Percentiles rank a stretch among this genome's conserved stretches.
These are phyloP conservation scores for Drosophila ambigua DNA, from an alignment of 1,140 invertebrate genomes.

Conservation along the genomic window DNA sequence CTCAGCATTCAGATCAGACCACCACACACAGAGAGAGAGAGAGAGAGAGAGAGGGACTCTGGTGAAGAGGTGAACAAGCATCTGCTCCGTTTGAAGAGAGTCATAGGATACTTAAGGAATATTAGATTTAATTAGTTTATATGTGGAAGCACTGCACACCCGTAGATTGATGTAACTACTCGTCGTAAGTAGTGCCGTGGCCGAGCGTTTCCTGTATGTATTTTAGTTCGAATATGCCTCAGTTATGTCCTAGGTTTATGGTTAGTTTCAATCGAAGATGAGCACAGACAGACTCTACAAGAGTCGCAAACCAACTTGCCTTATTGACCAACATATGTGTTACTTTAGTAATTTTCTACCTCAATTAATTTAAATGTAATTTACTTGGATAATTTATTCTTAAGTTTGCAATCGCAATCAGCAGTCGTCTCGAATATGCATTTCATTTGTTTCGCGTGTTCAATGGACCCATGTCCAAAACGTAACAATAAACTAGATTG, in stretches of 20 bases:
- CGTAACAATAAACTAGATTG: constrained; percentile 25
- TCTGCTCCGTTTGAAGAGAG: neutral
- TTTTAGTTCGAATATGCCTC: constrained; percentile 57
- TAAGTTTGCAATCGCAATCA: constrained; percentile 53
- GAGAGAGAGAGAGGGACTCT: neutral
- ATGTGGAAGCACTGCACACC: constrained; percentile 9
- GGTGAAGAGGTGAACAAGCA: neutral
- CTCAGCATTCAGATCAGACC: constrained; percentile 34
- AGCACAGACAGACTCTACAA: constrained; percentile 67
- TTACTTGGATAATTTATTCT: constrained; percentile 66
- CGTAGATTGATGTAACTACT: constrained; percentile 45
- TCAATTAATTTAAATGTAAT: constrained; percentile 77
- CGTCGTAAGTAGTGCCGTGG: constrained; percentile 3
- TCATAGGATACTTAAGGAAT: constrained; percentile 8
- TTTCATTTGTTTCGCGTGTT: constrained; percentile 23
- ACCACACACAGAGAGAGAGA: too few species aligned
- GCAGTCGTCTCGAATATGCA: constrained; percentile 21
- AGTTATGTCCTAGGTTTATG: constrained; percentile 60
- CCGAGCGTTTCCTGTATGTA: constrained; percentile 47
- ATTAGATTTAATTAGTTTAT: constrained; percentile 34
- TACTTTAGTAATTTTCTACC: constrained; percentile 81
- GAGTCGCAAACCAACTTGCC: constrained; percentile 74
- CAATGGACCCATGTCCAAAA: neutral
- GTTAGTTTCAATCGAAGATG: constrained; percentile 65
- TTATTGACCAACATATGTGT: constrained; percentile 76